Conservation (phyloP, 2,888 invertebrate species). For the Eupithecia subfuscata region DNA sequence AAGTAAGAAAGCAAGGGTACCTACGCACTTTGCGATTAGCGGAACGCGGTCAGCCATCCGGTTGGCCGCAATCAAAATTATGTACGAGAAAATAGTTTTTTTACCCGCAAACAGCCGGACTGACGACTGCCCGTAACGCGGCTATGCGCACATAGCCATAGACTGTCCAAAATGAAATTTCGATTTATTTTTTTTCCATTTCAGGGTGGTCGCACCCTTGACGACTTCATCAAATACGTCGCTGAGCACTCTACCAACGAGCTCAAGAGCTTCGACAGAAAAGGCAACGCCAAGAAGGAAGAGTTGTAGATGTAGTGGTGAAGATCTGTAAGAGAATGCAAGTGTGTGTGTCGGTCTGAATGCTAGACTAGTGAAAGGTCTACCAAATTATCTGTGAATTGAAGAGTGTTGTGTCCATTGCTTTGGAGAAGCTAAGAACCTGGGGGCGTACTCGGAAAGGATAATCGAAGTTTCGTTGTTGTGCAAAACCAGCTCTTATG, state of each 20-base stretch:
- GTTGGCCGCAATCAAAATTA: no score
- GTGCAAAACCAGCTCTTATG: no score
- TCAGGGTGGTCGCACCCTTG: conserved; percentile 95
- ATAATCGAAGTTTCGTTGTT: no score
- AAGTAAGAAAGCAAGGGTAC: no score
- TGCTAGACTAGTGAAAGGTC: conserved; percentile 22
- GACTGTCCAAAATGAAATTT: neutral
- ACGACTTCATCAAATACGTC: conserved; percentile 97
- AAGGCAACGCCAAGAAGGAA: conserved; percentile 87
- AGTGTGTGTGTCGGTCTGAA: conserved; percentile 41
- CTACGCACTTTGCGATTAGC: no score
- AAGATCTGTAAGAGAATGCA: conserved; percentile 71
- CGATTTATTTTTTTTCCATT: conserved; percentile 47
- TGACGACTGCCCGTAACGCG: no score
- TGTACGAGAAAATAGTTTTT: no score
- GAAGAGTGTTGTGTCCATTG: neutral
- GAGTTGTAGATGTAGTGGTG: conserved; percentile 69
- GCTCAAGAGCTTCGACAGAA: conserved; percentile 93
- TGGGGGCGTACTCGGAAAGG: no score
- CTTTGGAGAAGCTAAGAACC: neutral
- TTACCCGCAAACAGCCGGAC: no score
- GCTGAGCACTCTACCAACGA: conserved; percentile 95
- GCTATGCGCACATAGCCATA: no score
- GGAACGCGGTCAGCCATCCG: no score
- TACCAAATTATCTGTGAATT: conserved; percentile 1